Conservation (phyloP, 2,113 vertebrate genomes). For the Pelusios castaneus region DNA sequence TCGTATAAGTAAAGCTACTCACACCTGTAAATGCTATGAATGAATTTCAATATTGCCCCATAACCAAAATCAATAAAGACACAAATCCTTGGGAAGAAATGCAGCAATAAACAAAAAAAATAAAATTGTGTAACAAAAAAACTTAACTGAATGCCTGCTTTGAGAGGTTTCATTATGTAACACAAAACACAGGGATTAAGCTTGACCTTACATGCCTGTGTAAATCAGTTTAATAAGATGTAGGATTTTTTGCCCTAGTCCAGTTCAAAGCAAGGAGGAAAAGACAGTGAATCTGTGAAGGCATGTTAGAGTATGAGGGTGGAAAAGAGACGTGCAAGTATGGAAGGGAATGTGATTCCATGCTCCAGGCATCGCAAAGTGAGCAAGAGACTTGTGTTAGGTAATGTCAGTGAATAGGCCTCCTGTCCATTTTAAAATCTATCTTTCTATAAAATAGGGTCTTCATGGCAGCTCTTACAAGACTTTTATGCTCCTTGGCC, state of each 20-base stretch:
- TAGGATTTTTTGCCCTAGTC: background rate
- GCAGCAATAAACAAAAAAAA: background rate
- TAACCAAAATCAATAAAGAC: background rate
- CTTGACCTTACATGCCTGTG: background rate
- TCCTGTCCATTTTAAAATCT: background rate
- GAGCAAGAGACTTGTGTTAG: background rate
- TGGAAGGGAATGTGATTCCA: background rate
- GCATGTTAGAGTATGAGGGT: background rate
- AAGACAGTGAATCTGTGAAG: background rate
- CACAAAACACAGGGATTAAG: background rate
- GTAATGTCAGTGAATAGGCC: background rate
- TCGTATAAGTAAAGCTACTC: background rate
- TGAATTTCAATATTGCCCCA: background rate
- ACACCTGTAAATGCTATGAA: background rate
- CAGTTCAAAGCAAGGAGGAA: background rate
- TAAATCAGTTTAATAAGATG: background rate
- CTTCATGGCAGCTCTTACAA: background rate
- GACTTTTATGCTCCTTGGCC: fast-evolving
- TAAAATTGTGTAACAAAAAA: background rate
- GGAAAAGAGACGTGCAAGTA: background rate
- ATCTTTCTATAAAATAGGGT: background rate
- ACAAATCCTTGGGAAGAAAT: background rate
- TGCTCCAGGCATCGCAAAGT: background rate
- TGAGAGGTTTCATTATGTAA: background rate
- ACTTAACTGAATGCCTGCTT: background rate